Conservation (phyloP, 2,888 invertebrate genomes). For the Dendrolimus houi region DNA sequence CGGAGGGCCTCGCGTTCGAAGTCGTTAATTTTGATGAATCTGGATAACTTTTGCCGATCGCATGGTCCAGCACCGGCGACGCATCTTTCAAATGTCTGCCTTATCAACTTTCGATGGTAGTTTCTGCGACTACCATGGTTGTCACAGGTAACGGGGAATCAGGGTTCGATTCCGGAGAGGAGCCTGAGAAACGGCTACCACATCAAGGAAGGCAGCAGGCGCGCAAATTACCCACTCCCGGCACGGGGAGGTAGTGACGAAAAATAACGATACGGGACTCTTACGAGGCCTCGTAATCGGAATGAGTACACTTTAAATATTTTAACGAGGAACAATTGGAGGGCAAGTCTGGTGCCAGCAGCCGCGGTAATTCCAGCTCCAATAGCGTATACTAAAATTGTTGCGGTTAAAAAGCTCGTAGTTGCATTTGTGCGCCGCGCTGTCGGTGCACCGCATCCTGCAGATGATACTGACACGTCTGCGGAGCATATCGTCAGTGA, state of each 20-base stretch:
- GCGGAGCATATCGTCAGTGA: constrained; percentile 38
- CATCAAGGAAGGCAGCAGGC: too few species aligned
- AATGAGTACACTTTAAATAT: constrained; percentile 74
- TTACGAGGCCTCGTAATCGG: constrained; percentile 73
- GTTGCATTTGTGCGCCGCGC: constrained; percentile 68
- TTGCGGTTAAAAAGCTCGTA: constrained; percentile 81
- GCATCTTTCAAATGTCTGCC: constrained; percentile 81
- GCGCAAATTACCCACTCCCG: too few species aligned
- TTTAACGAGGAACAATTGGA: constrained; percentile 79
- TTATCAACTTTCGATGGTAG: constrained; percentile 82
- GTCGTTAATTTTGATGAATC: constrained; percentile 61
- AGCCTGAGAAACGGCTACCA: too few species aligned
- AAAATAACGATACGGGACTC: constrained; percentile 80
- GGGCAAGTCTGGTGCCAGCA: constrained; percentile 82
- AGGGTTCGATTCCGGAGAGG: constrained; percentile 82
- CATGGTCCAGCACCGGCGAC: constrained; percentile 75
- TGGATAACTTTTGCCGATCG: constrained; percentile 75
- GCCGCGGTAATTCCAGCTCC: constrained; percentile 84
- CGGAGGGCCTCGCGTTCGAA: constrained; percentile 41
- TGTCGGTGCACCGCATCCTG: constrained; percentile 59
- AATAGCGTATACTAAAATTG: constrained; percentile 83
- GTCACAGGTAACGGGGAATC: constrained; percentile 84
- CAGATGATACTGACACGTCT: constrained; percentile 39
- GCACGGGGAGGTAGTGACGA: constrained; percentile 76
- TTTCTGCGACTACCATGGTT: constrained; percentile 80